These are phyloP conservation scores for Oxyura jamaicensis DNA, from an alignment of 2,113 vertebrate genomes.

Conservation along the genomic window DNA sequence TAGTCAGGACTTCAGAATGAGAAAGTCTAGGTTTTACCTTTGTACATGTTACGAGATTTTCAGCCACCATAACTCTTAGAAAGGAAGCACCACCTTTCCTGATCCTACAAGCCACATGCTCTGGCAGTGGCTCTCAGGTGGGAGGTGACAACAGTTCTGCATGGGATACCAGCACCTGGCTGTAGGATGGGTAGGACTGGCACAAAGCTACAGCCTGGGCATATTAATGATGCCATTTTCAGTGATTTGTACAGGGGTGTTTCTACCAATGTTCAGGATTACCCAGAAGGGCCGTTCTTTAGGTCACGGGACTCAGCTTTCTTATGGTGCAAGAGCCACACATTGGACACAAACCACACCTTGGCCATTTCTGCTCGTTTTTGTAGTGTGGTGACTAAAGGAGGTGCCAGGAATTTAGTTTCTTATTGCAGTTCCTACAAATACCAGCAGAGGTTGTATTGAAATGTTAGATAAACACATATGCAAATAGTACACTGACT, in stretches of 20 bases:
- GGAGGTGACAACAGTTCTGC: background rate
- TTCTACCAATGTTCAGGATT: background rate
- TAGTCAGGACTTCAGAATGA: background rate
- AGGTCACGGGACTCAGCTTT: background rate
- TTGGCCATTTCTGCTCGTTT: background rate
- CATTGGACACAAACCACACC: accelerated
- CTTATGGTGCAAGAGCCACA: background rate
- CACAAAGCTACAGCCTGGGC: background rate
- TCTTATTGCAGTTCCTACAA: constrained; percentile 30
- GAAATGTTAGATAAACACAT: constrained; percentile 8
- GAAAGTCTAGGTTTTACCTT: background rate
- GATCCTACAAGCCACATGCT: background rate
- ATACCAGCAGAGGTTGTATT: constrained; percentile 44
- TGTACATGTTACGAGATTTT: background rate
- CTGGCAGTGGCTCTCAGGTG: background rate
- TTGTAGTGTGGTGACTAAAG: background rate
- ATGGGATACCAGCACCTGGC: too few species aligned
- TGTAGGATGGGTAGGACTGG: background rate
- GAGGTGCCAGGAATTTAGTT: background rate
- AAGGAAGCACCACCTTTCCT: background rate
- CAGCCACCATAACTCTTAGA: background rate
- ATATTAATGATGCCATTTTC: background rate
- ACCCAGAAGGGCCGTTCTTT: background rate
- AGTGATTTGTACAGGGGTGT: background rate
- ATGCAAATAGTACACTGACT: constrained; percentile 43